phyloP scores from a whole-genome alignment of 2,113 vertebrate species.

The Campylorhamphus procurvoides region DNA sequence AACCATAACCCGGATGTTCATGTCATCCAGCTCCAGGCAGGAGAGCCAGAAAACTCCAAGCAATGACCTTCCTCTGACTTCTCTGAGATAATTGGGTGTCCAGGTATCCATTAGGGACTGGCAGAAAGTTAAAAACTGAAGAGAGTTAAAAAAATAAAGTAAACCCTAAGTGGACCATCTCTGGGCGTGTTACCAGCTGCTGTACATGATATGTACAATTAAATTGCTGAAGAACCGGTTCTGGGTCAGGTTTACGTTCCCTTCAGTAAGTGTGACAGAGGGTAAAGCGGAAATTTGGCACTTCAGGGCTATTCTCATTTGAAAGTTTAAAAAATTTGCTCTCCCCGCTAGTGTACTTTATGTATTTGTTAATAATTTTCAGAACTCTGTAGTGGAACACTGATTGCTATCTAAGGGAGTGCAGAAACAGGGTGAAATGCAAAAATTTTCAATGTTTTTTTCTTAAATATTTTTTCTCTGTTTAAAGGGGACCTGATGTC shows the following conservation, averaged over 20 bases:
- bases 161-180: background rate
- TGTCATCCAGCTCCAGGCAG: rapidly evolving
- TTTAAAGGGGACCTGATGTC: background rate
- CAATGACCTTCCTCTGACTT: background rate
- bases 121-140: background rate
- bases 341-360: background rate
- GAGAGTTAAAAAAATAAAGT: background rate
- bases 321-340: background rate
- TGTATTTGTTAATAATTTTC: background rate
- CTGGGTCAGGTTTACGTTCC: background rate
- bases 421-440: background rate
- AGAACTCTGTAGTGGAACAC: background rate
- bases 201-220: rapidly evolving
- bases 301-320: background rate
- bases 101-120: too few relatives aligned
- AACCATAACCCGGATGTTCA: rapidly evolving
- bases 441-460: background rate
- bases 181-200: background rate
- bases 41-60: background rate
- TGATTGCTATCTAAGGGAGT: rapidly evolving
- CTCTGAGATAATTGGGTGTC: background rate
- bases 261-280: background rate
- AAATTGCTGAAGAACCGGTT: background rate
- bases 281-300: background rate
- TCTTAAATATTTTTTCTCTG: background rate